Base-by-base conservation (phyloP, 2,888 invertebrate genomes). In the Himalopsyche japonica region DNA sequence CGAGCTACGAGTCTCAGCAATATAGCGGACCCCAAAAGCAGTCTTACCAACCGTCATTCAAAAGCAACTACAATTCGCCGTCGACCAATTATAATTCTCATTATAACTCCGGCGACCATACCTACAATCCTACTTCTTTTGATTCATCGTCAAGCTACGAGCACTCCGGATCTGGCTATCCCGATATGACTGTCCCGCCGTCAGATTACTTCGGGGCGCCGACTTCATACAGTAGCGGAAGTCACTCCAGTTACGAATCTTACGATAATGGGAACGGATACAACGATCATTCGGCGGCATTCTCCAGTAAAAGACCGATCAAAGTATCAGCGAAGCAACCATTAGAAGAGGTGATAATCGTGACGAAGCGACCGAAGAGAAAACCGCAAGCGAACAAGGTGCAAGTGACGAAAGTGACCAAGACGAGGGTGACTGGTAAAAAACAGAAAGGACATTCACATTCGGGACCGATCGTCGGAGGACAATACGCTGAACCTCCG, bases 401-500 rank as follows among this genome's bases (percentile, higher is more conserved):
- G 8, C 47, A 76, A 32, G 24, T 80, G 7, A 49, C 70, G 43
- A 81, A 82, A 30, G 79, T 83, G 30, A 80, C 80, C 8, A 87
- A 87, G 82, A 37, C 80, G 4, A 76, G 83, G 47, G 20, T 15
- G 12, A 32, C 48, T 20, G 64, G 12, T 18, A 84, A 81, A 24
- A 85, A 84, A 20, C 79, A 81, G 77, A 82, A 49, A 15, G 12
- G 49, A 20, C 8, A 70, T 8, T 37, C 79, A 15, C 48, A 64
- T 20, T 34, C 64, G 1, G 37, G 78, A 15, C 76, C 85, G 5
- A 85, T 82, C 12, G 83, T 87, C 1, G 87, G 87, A 20, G 88
- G 88, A 12, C 86, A 88, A 27, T 89, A 88, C 34, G 89, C 89
- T 0, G 89, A 88, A 20, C 88, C 88, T 5, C 88, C 89, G 20